A percentile compares a stretch with the other conserved stretches of the same genome.
Evolutionary conservation across 2,113 vertebrate genomes (phyloP).

Genomic region (Blennius ocellaris): DNA sequence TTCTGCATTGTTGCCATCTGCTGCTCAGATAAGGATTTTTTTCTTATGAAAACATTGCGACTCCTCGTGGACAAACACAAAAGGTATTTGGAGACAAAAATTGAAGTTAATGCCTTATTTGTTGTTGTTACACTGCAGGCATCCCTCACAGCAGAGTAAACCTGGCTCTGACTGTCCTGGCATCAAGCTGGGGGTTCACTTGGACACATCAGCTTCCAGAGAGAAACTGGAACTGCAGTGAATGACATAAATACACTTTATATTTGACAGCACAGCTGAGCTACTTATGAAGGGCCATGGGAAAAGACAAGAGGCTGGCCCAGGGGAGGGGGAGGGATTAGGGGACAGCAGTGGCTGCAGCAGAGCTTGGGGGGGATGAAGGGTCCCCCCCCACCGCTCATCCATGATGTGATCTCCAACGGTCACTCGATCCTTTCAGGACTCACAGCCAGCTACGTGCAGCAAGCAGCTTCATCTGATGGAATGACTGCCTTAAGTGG

Average conservation of each 20-base stretch:
- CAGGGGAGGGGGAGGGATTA: conserved; percentile 63
- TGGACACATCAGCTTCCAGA: no score
- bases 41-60: no score
- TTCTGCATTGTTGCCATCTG: no score
- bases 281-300: conserved; percentile 49
- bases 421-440: conserved; percentile 81
- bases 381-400: conserved; percentile 33
- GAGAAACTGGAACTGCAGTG: conserved; percentile 1
- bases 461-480: conserved; percentile 86
- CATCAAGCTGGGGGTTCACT: no score
- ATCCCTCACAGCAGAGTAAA: no score
- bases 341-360: conserved; percentile 52
- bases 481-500: conserved; percentile 76
- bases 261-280: conserved; percentile 55
- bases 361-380: conserved; percentile 6
- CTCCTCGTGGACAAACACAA: no score
- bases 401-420: conserved; percentile 81
- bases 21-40: no score
- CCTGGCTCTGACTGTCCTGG: no score
- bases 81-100: no score
- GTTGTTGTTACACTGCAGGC: no score
- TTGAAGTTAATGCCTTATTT: no score
- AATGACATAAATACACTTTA: conserved; percentile 24
- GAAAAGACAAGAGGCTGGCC: conserved; percentile 71
- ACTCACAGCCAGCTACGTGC: conserved; percentile 82